phyloP scores from a whole-genome alignment of 1,140 invertebrate species.

The Heliconius himera region DNA sequence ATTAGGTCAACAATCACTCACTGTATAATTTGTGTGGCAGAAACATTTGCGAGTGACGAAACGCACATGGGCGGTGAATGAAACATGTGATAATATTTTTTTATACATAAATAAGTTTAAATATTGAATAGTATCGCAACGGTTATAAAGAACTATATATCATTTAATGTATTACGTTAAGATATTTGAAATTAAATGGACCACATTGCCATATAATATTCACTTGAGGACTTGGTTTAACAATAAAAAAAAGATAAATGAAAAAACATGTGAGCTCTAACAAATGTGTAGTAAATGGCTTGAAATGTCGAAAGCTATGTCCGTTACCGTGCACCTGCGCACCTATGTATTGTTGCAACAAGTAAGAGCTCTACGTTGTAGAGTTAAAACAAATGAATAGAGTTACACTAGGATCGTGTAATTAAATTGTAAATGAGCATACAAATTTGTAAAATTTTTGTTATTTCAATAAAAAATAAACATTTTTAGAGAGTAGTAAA shows the following conservation, averaged over 20 bases:
- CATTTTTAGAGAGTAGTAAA: slow-evolving; percentile 13
- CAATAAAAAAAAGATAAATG: too few species aligned
- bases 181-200: not conserved
- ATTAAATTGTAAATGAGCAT: not conserved
- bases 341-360: not conserved
- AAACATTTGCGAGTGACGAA: slow-evolving; percentile 61
- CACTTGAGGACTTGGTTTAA: too few species aligned
- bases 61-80: slow-evolving; percentile 52
- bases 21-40: slow-evolving; percentile 49
- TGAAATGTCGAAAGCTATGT: not conserved
- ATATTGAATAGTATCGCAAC: not conserved
- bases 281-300: not conserved
- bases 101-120: slow-evolving; percentile 10
- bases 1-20: slow-evolving; percentile 49
- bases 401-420: not conserved
- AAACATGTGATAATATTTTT: slow-evolving; percentile 39
- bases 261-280: not conserved
- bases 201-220: not conserved
- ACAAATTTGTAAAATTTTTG: not conserved
- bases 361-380: not conserved
- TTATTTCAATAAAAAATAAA: not conserved
- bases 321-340: not conserved
- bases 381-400: not conserved
- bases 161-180: not conserved
- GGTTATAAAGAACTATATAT: not conserved